Evolutionary conservation across 2,888 invertebrate genomes (phyloP).

Genomic region (Merodon equestris): DNA sequence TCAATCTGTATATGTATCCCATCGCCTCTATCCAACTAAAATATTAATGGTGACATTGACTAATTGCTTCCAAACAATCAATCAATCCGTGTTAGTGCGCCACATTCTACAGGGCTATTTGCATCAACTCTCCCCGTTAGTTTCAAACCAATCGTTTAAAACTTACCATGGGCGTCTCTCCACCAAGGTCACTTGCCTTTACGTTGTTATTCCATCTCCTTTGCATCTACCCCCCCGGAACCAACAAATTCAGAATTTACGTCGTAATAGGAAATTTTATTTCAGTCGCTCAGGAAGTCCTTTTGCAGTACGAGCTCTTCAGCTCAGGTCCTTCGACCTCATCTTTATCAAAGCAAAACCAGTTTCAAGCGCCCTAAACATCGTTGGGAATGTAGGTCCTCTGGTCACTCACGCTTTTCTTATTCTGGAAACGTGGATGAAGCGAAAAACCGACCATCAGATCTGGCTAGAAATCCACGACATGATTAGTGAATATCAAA

Average conservation of each 20-base stretch:
- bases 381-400: slow-evolving; percentile 24
- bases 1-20: no score
- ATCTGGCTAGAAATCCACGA: slow-evolving; percentile 42
- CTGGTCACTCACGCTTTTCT: slow-evolving; percentile 30
- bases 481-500: not conserved
- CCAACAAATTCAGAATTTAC: slow-evolving; percentile 2
- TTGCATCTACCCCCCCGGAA: slow-evolving; percentile 9
- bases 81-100: not conserved
- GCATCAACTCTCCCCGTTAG: not conserved
- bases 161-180: slow-evolving; percentile 13
- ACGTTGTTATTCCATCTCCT: slow-evolving; percentile 11
- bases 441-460: slow-evolving; percentile 23
- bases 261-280: slow-evolving; percentile 15
- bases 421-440: slow-evolving; percentile 34
- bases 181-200: slow-evolving; percentile 28
- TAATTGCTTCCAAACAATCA: not conserved
- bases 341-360: slow-evolving; percentile 39
- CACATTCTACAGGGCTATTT: no score
- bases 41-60: no score
- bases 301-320: slow-evolving; percentile 15
- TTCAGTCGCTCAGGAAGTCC: slow-evolving; percentile 10
- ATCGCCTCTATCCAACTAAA: no score
- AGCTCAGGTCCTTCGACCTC: slow-evolving; percentile 30
- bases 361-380: slow-evolving; percentile 40
- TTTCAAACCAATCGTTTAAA: not conserved